Evolutionary conservation across 2,113 vertebrate species (phyloP).

Genomic region (Agapornis roseicollis): DNA sequence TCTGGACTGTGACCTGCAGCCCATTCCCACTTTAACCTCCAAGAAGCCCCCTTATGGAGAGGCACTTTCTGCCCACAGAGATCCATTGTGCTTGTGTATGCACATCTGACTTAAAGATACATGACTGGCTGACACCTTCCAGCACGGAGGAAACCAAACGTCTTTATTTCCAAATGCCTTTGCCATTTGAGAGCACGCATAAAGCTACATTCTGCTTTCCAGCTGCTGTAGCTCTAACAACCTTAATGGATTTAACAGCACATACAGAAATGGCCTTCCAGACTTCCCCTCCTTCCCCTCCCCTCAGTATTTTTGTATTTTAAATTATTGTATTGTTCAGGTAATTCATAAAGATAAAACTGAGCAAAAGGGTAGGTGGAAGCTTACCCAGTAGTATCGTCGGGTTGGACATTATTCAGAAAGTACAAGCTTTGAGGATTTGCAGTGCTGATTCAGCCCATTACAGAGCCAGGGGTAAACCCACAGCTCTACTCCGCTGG

Average conservation of each 20-base stretch:
- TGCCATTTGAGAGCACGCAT: constrained; percentile 1
- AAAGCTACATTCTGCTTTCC: constrained; percentile 15
- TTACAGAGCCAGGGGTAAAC: constrained; percentile 52
- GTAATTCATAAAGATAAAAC: constrained; percentile 42
- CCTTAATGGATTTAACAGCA: constrained; percentile 40
- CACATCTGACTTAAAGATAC: constrained; percentile 17
- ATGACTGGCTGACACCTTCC: background rate
- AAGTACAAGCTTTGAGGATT: constrained; percentile 44
- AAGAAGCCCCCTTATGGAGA: background rate
- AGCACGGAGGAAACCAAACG: constrained; percentile 12
- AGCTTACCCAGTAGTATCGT: constrained; percentile 30
- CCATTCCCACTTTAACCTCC: background rate
- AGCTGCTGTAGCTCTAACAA: constrained; percentile 5
- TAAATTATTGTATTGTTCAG: constrained; percentile 19
- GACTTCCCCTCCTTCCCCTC: background rate
- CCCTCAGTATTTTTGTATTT: background rate
- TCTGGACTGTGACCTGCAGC: background rate
- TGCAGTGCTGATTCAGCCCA: constrained; percentile 54
- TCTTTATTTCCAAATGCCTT: constrained; percentile 14
- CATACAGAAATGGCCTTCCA: background rate
- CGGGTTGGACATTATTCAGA: background rate
- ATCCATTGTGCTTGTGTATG: background rate
- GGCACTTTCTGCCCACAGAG: background rate
- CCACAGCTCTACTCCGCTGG: constrained; percentile 48
- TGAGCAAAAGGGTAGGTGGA: constrained; percentile 40